A percentile compares a stretch with the other conserved stretches of the same genome.
Conservation (phyloP, 2,113 vertebrate genomes). For the Leucopsar rothschildi region DNA sequence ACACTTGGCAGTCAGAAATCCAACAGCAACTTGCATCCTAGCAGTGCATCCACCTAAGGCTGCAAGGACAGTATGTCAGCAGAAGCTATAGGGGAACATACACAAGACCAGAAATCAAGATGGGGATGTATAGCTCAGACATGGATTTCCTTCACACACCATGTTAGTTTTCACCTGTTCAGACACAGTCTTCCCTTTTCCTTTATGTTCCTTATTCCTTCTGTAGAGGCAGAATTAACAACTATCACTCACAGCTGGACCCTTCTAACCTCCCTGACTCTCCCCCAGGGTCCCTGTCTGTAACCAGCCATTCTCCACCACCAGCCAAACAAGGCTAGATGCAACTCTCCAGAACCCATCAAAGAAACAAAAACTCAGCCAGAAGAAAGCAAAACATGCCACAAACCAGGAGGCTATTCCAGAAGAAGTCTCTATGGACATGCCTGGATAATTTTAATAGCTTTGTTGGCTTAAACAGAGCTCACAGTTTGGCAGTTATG, state of each 20-base stretch:
- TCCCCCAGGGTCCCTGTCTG: not conserved
- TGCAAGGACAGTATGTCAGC: not conserved
- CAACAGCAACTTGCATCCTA: not conserved
- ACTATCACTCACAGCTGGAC: not conserved
- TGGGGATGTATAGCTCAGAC: not conserved
- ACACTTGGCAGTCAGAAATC: not conserved
- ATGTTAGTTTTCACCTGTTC: not conserved
- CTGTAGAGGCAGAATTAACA: not conserved
- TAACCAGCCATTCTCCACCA: not conserved
- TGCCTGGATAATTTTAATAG: not conserved
- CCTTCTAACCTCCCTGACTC: not conserved
- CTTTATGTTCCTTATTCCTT: not conserved
- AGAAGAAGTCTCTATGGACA: not conserved
- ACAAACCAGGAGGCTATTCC: not conserved
- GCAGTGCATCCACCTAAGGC: too few relatives aligned
- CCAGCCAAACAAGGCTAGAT: not conserved
- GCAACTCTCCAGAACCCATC: not conserved
- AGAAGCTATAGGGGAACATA: not conserved
- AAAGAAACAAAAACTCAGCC: not conserved
- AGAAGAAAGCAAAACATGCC: not conserved
- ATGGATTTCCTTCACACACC: not conserved
- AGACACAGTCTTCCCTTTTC: not conserved
- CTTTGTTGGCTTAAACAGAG: not conserved
- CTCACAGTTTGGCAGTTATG: not conserved
- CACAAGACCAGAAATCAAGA: accelerated